Conservation (phyloP, 2,888 invertebrate species). For the Uloborus plumipes region DNA sequence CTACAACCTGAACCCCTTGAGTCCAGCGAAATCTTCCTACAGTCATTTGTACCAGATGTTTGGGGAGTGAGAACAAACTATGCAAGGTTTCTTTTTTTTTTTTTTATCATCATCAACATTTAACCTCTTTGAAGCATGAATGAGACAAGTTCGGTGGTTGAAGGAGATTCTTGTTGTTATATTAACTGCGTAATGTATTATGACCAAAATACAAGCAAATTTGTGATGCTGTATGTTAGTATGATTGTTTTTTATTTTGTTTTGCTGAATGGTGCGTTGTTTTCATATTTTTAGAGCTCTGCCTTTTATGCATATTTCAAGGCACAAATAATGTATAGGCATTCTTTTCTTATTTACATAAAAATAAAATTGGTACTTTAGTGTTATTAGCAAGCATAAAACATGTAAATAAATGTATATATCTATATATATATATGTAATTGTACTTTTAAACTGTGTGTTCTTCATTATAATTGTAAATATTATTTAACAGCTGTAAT, state of each 20-base stretch:
- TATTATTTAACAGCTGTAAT: slow-evolving; percentile 55
- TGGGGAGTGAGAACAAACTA: slow-evolving; percentile 68
- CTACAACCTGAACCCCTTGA: slow-evolving; percentile 80
- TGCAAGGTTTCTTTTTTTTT: background rate
- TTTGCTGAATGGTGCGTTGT: background rate
- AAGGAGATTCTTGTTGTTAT: slow-evolving; percentile 3
- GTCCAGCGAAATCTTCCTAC: slow-evolving; percentile 80
- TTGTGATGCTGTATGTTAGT: slow-evolving; percentile 56
- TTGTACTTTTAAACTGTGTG: slow-evolving; percentile 55
- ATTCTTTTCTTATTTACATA: slow-evolving; percentile 12
- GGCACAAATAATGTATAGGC: slow-evolving; percentile 20
- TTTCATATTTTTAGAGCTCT: slow-evolving; percentile 9
- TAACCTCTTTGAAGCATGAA: slow-evolving; percentile 24
- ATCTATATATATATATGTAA: slow-evolving; percentile 36
- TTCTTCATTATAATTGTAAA: slow-evolving; percentile 55
- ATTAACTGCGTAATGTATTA: slow-evolving; percentile 32
- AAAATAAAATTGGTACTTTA: slow-evolving; percentile 35
- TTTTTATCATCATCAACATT: background rate
- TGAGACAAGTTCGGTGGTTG: slow-evolving; percentile 20
- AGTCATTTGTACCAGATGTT: slow-evolving; percentile 79
- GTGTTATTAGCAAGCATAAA: slow-evolving; percentile 57
- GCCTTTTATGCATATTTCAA: slow-evolving; percentile 22
- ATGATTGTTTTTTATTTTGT: slow-evolving; percentile 7
- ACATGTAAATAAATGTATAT: slow-evolving; percentile 54
- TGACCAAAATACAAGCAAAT: slow-evolving; percentile 61